Evolutionary conservation across 2,888 invertebrate species (phyloP), one percentile per base, ranked within the genome.

Genomic region (Napeogenes sylphis): DNA sequence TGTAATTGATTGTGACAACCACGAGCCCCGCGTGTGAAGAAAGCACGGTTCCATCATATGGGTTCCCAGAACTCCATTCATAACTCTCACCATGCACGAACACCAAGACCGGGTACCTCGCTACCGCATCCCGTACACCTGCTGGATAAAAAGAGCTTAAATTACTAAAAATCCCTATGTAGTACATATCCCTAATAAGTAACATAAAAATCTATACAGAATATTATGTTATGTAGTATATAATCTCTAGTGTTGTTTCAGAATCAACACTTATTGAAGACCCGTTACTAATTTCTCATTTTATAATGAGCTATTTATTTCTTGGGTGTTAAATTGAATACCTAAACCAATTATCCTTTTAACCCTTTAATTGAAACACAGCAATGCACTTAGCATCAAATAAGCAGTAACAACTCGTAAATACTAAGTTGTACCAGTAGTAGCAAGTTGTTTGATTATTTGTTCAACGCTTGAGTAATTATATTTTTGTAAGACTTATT

Each of bases 11-110:
- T 90, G 97, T 97, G 82, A 97, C 96, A 69, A 97, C 96, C 71
- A 97, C 95, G 75, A 97, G 93, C 70, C 95, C 95, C 8, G 96
- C 98, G 81, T 97, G 98, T 73, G 98, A 97, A 46, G 99, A 96
- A 68, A 99, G 92, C 45, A 99, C 97, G 61, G 97, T 95, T 60
- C 98, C 99, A 81, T 99, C 99, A 91, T 98, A 99, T 0, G 98
- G 97, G 90, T 99, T 99, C 60, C 99, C 99, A 55, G 98, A 97
- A 83, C 98, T 98, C 96, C 98, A 98, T 83, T 98, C 98, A 71
- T 98, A 98, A 76, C 97, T 97, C 84, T 96, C 94, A 4, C 98
- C 98, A 80, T 98, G 98, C 65, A 99, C 95, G 91, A 97, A 98
- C 60, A 99, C 97, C 83, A 99, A 92, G 63, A 98, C 98, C 30